Conservation (phyloP, 2,888 invertebrate genomes). For the Leuctra nigra region DNA sequence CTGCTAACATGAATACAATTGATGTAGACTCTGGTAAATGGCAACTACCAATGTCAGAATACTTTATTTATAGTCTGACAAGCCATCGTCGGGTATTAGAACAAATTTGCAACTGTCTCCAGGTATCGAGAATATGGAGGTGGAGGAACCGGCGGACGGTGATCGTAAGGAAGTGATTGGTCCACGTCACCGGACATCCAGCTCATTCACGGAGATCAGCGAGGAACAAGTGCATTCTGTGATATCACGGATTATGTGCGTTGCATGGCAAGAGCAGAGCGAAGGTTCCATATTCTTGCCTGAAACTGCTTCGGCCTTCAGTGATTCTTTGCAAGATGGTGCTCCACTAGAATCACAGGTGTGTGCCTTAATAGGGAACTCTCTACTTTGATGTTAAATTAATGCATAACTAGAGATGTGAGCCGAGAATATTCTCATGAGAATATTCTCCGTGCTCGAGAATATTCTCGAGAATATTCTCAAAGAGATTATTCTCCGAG, state of each 20-base stretch:
- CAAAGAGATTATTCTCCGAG: too few species aligned
- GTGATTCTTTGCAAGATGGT: slow-evolving; percentile 28
- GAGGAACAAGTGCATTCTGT: slow-evolving; percentile 57
- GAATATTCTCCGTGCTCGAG: too few species aligned
- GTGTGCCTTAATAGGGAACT: not conserved
- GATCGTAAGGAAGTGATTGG: slow-evolving; percentile 37
- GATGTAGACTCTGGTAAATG: slow-evolving; percentile 60
- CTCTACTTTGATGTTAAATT: too few species aligned
- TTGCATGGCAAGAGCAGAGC: slow-evolving; percentile 53
- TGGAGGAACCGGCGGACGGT: slow-evolving; percentile 41
- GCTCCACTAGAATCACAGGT: slow-evolving; percentile 3
- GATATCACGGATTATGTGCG: slow-evolving; percentile 62
- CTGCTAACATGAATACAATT: slow-evolving; percentile 44
- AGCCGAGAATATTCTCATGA: too few species aligned
- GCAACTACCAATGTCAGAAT: too few species aligned
- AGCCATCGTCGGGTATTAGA: too few species aligned
- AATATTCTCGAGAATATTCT: too few species aligned
- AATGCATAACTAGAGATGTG: too few species aligned
- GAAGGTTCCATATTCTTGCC: slow-evolving; percentile 44
- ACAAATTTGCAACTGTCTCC: not conserved
- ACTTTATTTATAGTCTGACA: too few species aligned
- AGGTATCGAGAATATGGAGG: slow-evolving; percentile 65
- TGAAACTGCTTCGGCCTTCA: slow-evolving; percentile 39
- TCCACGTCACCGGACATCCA: slow-evolving; percentile 39
- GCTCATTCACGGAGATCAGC: slow-evolving; percentile 51